phyloP scores from a whole-genome alignment of 2,888 invertebrate species.

The Synergus gifuensis region DNA sequence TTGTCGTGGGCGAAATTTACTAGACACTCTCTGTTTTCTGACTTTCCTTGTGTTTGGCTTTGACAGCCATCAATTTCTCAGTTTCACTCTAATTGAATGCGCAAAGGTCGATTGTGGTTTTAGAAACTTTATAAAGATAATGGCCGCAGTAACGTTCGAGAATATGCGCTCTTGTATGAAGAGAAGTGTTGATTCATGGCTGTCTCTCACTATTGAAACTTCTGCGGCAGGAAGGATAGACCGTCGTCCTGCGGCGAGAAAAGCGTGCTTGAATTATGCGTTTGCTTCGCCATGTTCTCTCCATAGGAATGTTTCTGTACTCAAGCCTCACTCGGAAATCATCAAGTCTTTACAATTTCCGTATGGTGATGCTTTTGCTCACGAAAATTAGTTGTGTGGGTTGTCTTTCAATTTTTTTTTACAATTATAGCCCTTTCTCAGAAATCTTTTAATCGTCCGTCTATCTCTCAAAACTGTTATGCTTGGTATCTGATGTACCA shows the following conservation, averaged over 20 bases:
- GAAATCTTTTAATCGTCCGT: background rate
- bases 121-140: conserved; percentile 42
- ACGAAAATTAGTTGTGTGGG: conserved; percentile 19
- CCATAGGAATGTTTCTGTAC: conserved; percentile 7
- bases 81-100: conserved; percentile 40
- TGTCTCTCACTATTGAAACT: conserved; percentile 47
- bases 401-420: background rate
- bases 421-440: background rate
- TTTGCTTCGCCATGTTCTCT: conserved; percentile 16
- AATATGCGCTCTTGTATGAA: background rate
- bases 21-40: background rate
- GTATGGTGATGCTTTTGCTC: conserved; percentile 26
- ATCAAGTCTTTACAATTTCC: conserved; percentile 27
- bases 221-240: background rate
- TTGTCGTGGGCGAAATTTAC: too few species aligned
- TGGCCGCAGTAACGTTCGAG: conserved; percentile 6
- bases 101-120: conserved; percentile 38
- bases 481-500: too few species aligned
- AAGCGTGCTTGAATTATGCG: conserved; percentile 35
- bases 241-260: conserved; percentile 23
- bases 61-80: conserved; percentile 35
- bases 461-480: too few species aligned
- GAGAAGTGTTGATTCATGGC: conserved; percentile 56
- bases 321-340: conserved; percentile 8
- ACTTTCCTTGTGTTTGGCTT: background rate